A percentile compares a stretch with the other conserved stretches of the same genome.
These are phyloP conservation scores for Bombus superbus DNA, from an alignment of 1,140 invertebrate genomes.

Conservation along the genomic window DNA sequence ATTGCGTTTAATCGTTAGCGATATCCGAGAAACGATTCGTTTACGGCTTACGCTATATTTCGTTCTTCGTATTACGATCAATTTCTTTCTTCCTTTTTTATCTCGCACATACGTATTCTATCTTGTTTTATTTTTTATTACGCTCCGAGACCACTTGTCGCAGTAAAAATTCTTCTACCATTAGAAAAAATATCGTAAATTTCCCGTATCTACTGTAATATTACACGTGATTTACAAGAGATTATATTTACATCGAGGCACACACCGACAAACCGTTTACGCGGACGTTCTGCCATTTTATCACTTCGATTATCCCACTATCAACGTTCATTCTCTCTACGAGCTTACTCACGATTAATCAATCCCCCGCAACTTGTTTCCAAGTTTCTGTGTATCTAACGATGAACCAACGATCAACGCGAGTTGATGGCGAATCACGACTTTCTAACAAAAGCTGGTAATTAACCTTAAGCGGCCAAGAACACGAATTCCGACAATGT, in stretches of 20 bases:
- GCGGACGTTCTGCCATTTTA: no score
- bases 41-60: not conserved
- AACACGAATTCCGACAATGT: not conserved
- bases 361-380: not conserved
- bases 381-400: not conserved
- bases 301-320: not conserved
- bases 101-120: no score
- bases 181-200: no score
- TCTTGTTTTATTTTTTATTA: no score
- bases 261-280: no score
- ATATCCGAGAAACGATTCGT: not conserved
- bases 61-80: not conserved
- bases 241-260: no score
- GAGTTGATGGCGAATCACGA: not conserved
- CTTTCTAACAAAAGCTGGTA: not conserved
- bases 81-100: not conserved
- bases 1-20: no score
- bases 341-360: not conserved
- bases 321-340: not conserved
- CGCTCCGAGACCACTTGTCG: no score
- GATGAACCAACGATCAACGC: not conserved
- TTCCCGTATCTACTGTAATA: no score
- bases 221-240: no score
- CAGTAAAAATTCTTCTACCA: no score
- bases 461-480: no score